Evolutionary conservation across 2,113 vertebrate species (phyloP).

Genomic region (Cyanoramphus novaezelandiae): DNA sequence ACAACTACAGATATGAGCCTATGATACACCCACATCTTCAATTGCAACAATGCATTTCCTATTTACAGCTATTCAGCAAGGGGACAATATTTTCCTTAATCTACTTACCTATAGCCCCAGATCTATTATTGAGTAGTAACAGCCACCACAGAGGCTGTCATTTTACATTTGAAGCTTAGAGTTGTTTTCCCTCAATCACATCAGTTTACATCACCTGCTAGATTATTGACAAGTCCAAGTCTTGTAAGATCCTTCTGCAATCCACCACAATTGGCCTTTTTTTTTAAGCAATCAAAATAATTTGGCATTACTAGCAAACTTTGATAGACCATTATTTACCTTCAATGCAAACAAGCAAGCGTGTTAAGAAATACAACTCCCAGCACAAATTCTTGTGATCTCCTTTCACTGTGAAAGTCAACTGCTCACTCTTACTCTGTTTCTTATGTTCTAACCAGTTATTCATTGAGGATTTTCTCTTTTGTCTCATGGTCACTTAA

Average conservation of each 20-base stretch:
- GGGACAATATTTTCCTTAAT: neutral
- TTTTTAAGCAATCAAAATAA: neutral
- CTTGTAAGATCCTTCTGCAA: conserved; percentile 29
- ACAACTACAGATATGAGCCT: neutral
- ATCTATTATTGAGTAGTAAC: neutral
- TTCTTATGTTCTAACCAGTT: neutral
- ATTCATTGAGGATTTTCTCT: neutral
- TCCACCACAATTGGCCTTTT: neutral
- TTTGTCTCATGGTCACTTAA: neutral
- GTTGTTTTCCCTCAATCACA: neutral
- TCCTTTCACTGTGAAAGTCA: neutral
- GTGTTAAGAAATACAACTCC: neutral
- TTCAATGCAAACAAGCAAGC: neutral
- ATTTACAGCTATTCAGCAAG: neutral
- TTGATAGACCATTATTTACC: neutral
- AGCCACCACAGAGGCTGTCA: neutral
- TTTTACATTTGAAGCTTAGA: neutral
- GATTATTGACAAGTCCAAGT: neutral
- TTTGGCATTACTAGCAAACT: neutral
- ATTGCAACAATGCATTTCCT: neutral
- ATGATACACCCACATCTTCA: neutral
- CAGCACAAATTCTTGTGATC: neutral
- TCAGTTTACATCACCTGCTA: neutral
- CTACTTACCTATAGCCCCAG: neutral
- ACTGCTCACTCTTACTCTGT: neutral